Base-by-base conservation (phyloP, 2,113 vertebrate genomes). In the Sterrhoptilus dennistouni region DNA sequence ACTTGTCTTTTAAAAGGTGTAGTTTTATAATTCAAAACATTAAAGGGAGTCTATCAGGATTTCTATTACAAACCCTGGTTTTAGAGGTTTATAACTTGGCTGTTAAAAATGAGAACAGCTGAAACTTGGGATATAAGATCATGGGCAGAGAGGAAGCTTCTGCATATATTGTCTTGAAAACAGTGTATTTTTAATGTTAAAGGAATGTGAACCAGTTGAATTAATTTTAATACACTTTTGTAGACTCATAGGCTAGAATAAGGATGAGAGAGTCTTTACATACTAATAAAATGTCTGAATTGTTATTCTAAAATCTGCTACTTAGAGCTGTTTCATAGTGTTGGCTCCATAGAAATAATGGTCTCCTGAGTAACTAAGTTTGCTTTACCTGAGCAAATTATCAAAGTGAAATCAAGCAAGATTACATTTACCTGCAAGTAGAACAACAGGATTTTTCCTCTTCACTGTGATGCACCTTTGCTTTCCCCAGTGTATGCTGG, bases 1-100 rank as follows among this genome's bases (percentile, higher is more conserved):
- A 96, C 94, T 97, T 97, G 92, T 92, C 94, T 98, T 97, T 97
- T 96, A 97, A 97, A 97, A 97, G 94, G 80, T 93, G 56, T 91
- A 95, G 78, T 97, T 97, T 97, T 96, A 96, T 95, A 93, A 95
- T 94, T 97, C 92, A 92, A 96, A 97, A 91, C 89, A 93, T 96
- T 95, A 96, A 97, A 97, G 66, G 31, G 50, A 90, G 94, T 77
- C 94, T 87, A 52, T 96, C 80, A 87, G 69, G 50, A 96, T 96
- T 96, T 93, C 90, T 95, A 92, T 96, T 96, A 84, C 60, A 96
- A 96, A 87, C 44, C 79, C 79, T 87, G 40, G 12, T 95, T 96
- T 96, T 85, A 97, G 90, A 88, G 90, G 65, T 95, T 97, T 97
- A 87, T 95, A 89, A 92, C 82, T 88, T 78, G 11, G 38, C 92